A percentile compares a stretch with the other conserved stretches of the same genome.
Evolutionary conservation across 2,797 vertebrate species (phyloP).

Genomic region (Urocyon cinereoargenteus): DNA sequence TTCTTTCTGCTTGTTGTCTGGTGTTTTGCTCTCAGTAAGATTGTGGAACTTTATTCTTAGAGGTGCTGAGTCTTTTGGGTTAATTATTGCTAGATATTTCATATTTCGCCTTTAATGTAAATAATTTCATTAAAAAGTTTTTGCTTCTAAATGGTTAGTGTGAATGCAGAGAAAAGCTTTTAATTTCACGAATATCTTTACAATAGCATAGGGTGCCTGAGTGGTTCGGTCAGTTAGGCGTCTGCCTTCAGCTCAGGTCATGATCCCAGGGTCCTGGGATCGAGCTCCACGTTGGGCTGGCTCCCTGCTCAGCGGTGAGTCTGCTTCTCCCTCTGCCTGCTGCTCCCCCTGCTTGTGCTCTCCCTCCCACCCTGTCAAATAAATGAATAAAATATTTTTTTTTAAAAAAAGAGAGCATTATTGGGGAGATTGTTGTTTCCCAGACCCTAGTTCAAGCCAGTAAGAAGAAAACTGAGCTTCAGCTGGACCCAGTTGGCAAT

Average conservation of each 20-base stretch:
- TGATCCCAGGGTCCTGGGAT: background rate
- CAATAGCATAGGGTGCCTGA: background rate
- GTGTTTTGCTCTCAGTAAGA: background rate
- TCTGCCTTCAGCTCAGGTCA: background rate
- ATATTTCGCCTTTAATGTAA: background rate
- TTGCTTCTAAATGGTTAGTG: background rate
- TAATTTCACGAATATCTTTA: background rate
- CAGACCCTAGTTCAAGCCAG: no score
- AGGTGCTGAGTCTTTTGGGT: background rate
- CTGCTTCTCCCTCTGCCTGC: background rate
- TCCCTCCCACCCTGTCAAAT: background rate
- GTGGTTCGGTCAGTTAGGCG: background rate
- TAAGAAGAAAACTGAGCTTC: background rate
- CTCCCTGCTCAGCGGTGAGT: background rate
- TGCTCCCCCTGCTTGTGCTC: background rate
- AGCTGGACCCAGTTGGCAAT: fast-evolving
- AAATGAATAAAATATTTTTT: background rate
- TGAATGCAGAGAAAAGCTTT: background rate
- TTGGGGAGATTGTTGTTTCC: background rate
- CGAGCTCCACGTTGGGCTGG: background rate
- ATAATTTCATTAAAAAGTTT: background rate
- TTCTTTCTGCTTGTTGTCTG: background rate
- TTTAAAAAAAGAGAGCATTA: background rate
- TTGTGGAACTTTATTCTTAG: background rate
- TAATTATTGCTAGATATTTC: background rate